phyloP scores from a whole-genome alignment of 37 sponge, comb jelly and placozoan genomes.

The Cliona cf. orientalis region DNA sequence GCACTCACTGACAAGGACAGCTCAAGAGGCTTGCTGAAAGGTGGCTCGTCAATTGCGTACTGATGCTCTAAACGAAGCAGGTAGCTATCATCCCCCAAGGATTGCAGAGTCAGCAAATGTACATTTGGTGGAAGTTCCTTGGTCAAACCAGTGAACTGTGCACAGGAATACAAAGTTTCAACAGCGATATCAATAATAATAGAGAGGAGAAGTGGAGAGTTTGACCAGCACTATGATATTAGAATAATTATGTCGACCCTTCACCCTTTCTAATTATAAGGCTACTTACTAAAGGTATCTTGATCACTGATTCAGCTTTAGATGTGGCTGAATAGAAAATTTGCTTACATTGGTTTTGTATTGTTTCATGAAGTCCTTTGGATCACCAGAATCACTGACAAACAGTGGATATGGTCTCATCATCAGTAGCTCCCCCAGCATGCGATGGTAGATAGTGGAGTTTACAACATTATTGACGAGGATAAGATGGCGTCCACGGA shows the following conservation, averaged over 20 bases:
- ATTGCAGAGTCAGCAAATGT: conserved; percentile 79
- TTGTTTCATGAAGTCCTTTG: too few relatives aligned
- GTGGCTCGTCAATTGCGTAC: conserved; percentile 65
- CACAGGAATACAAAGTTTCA: too few relatives aligned
- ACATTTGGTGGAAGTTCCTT: conserved; percentile 78
- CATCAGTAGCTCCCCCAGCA: conserved; percentile 69
- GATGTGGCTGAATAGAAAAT: too few relatives aligned
- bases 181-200: too few relatives aligned
- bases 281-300: too few relatives aligned
- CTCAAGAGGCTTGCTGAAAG: conserved; percentile 19
- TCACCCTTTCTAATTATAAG: too few relatives aligned
- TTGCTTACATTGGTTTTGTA: too few relatives aligned
- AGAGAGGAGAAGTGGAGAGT: too few relatives aligned
- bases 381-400: too few relatives aligned
- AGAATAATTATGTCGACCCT: too few relatives aligned
- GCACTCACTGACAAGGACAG: conserved; percentile 37
- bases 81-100: conserved; percentile 6
- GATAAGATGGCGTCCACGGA: conserved; percentile 76
- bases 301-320: too few relatives aligned
- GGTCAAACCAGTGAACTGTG: conserved; percentile 48
- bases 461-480: conserved; percentile 42
- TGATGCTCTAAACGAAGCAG: conserved; percentile 81
- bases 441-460: conserved; percentile 58
- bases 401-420: conserved; percentile 42
- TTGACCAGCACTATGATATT: too few relatives aligned